Evolutionary conservation across 2,888 invertebrate species (phyloP).

Genomic region (Macaria liturata): DNA sequence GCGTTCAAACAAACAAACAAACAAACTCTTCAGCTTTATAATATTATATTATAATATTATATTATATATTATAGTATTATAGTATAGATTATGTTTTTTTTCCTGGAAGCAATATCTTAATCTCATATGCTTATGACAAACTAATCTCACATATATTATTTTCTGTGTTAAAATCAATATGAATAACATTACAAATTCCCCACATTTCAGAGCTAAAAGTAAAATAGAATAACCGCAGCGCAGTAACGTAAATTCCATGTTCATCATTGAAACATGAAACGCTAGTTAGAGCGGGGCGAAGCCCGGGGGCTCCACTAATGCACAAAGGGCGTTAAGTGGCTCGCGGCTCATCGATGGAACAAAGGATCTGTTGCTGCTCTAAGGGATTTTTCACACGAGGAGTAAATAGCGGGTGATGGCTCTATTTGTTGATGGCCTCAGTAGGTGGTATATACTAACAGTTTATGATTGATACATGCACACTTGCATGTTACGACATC

Average conservation of each 20-base stretch:
- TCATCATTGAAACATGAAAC: constrained; percentile 33
- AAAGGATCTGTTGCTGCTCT: constrained; percentile 48
- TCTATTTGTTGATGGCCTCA: constrained; percentile 16
- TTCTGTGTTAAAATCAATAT: too few relatives aligned
- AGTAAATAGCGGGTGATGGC: constrained; percentile 24
- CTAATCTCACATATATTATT: too few relatives aligned
- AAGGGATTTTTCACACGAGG: constrained; percentile 35
- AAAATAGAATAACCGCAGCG: constrained; percentile 5
- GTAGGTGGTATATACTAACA: background rate
- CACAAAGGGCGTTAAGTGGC: constrained; percentile 70
- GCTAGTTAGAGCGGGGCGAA: constrained; percentile 38
- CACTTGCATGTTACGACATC: too few relatives aligned
- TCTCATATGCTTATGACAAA: too few relatives aligned
- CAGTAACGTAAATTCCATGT: constrained; percentile 29
- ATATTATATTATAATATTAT: too few relatives aligned
- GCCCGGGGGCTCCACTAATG: constrained; percentile 54
- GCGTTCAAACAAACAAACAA: too few relatives aligned
- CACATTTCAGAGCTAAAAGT: constrained; percentile 5
- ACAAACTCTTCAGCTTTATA: too few relatives aligned
- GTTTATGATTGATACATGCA: too few relatives aligned
- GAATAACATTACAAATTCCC: too few relatives aligned
- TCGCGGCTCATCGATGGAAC: constrained; percentile 59
- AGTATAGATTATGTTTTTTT: too few relatives aligned
- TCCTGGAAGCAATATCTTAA: too few relatives aligned
- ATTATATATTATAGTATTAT: too few relatives aligned